Percentiles rank a stretch among this genome's conserved stretches.
Conservation (phyloP, 2,797 vertebrate genomes). For the Malurus leucopterus region DNA sequence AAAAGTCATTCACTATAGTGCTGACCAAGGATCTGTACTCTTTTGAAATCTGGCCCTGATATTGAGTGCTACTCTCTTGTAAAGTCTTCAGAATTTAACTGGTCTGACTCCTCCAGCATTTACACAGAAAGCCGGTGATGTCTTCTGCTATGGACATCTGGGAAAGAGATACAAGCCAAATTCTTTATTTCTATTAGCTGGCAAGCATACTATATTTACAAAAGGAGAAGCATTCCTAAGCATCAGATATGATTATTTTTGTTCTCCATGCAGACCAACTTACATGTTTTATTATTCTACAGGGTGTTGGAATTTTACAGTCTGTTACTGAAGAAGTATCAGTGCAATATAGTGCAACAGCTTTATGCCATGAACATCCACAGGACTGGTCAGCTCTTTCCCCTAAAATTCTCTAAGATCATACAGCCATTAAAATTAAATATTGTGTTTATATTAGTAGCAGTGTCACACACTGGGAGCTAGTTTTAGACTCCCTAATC, state of each 20-base stretch:
- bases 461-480: not conserved
- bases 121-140: not conserved
- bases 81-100: not conserved
- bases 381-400: not conserved
- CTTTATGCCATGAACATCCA: not conserved
- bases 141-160: not conserved
- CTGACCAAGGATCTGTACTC: not conserved
- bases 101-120: not conserved
- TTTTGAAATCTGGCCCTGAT: not conserved
- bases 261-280: not conserved
- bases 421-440: not conserved
- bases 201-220: not conserved
- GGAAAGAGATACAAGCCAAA: not conserved
- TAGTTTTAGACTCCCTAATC: not conserved
- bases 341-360: not conserved
- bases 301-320: not conserved
- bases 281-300: not conserved
- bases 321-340: not conserved
- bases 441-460: not conserved
- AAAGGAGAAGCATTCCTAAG: not conserved
- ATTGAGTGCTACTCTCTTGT: not conserved
- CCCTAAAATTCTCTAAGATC: not conserved
- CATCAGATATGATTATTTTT: not conserved
- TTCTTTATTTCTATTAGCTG: not conserved
- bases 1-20: not conserved